Conservation (phyloP, 2,888 invertebrate genomes). For the Synanthedon tipuliformis region DNA sequence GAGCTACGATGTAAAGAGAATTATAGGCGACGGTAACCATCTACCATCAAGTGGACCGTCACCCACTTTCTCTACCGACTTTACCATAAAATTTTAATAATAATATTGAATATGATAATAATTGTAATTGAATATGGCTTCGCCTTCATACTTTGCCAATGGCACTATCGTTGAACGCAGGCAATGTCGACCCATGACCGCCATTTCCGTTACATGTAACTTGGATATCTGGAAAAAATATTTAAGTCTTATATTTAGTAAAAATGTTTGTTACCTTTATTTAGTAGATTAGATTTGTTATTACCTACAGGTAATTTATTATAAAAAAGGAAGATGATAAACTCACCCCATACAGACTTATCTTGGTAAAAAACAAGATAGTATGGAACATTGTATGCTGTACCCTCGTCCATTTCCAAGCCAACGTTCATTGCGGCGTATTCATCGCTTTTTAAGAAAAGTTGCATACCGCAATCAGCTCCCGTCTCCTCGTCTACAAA, state of each 20-base stretch:
- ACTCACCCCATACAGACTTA: constrained; percentile 83
- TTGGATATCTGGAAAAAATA: constrained; percentile 31
- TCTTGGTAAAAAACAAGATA: constrained; percentile 76
- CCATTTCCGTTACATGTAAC: constrained; percentile 78
- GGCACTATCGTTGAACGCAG: constrained; percentile 74
- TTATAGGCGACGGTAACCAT: too few species aligned
- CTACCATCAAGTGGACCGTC: too few species aligned
- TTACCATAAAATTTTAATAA: too few species aligned
- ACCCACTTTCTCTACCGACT: too few species aligned
- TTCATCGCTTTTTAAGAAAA: constrained; percentile 73
- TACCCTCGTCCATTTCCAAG: constrained; percentile 84
- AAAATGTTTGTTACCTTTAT: too few species aligned
- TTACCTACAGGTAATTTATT: too few species aligned
- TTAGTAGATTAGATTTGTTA: too few species aligned
- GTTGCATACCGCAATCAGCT: constrained; percentile 77
- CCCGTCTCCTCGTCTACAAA: constrained; percentile 84
- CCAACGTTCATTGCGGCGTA: constrained; percentile 81
- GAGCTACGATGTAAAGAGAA: too few species aligned
- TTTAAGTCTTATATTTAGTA: too few species aligned
- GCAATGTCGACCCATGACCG: constrained; percentile 83
- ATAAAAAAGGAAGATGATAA: neutral
- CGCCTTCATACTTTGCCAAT: constrained; percentile 74
- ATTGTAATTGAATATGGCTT: neutral
- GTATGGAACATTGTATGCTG: constrained; percentile 56
- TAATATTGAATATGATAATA: too few species aligned